These are phyloP conservation scores for Gymnothorax javanicus DNA, from an alignment of 2,797 vertebrate species.

Conservation along the genomic window DNA sequence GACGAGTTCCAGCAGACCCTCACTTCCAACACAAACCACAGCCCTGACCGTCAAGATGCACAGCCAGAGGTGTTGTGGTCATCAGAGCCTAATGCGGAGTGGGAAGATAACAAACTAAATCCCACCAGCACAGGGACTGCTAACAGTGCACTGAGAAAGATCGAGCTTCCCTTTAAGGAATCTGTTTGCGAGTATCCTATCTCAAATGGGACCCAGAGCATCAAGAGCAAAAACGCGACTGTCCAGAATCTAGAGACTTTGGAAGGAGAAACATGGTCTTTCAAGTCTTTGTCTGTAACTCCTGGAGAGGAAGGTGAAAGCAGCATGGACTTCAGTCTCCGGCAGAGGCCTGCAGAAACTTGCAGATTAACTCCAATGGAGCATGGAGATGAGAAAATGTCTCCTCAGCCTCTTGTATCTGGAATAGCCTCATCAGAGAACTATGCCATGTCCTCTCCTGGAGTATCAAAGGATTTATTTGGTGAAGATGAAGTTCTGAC, in stretches of 20 bases:
- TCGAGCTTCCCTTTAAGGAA: slow-evolving; percentile 41
- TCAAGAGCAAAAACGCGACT: slow-evolving; percentile 66
- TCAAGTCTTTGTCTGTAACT: slow-evolving; percentile 46
- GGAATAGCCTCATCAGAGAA: slow-evolving; percentile 47
- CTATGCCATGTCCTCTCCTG: slow-evolving; percentile 59
- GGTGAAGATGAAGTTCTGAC: slow-evolving; percentile 51
- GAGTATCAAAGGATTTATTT: slow-evolving; percentile 69
- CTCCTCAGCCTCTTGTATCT: slow-evolving; percentile 39
- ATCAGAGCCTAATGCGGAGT: slow-evolving; percentile 30
- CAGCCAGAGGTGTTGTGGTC: slow-evolving; percentile 13
- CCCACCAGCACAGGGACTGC: slow-evolving; percentile 23
- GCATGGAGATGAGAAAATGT: slow-evolving; percentile 33
- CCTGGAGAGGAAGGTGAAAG: slow-evolving; percentile 40
- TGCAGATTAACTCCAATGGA: background rate
- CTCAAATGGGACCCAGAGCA: slow-evolving; percentile 38
- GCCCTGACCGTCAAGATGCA: slow-evolving; percentile 29
- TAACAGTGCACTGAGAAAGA: slow-evolving; percentile 42
- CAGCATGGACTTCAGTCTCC: slow-evolving; percentile 18
- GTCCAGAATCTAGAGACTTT: slow-evolving; percentile 66
- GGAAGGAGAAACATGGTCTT: slow-evolving; percentile 40
- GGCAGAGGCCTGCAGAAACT: background rate
- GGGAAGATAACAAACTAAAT: slow-evolving; percentile 59
- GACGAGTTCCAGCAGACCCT: slow-evolving; percentile 35
- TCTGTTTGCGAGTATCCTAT: slow-evolving; percentile 42
- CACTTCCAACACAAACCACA: slow-evolving; percentile 29